Evolutionary conservation across 92 coral and sea anemone genomes (phyloP).

Genomic region (Isaurus tuberculatus): DNA sequence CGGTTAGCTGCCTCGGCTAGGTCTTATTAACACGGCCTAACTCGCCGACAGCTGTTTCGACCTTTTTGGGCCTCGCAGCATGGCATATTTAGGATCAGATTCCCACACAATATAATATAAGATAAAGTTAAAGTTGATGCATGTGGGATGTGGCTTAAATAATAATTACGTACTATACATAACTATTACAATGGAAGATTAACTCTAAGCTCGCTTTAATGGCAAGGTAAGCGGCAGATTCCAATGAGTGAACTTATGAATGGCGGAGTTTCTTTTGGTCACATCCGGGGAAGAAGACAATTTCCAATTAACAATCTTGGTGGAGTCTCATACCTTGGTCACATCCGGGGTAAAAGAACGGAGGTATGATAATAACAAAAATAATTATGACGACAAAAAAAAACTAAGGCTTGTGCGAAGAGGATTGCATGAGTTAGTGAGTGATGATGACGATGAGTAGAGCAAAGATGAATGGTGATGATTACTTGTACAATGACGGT

Average conservation of each 20-base stretch:
- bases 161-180: too few relatives aligned
- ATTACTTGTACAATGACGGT: too few relatives aligned
- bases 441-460: neutral
- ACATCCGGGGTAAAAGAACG: conserved; percentile 19
- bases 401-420: neutral
- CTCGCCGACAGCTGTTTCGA: too few relatives aligned
- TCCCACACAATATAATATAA: too few relatives aligned
- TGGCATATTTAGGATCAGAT: too few relatives aligned
- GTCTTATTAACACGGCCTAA: too few relatives aligned
- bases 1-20: too few relatives aligned
- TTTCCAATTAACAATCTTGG: neutral
- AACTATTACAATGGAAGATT: too few relatives aligned
- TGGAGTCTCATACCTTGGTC: conserved; percentile 15
- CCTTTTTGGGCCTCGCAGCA: too few relatives aligned
- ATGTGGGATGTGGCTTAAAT: too few relatives aligned
- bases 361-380: conserved; percentile 6
- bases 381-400: neutral
- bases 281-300: conserved; percentile 25
- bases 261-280: conserved; percentile 30
- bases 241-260: neutral
- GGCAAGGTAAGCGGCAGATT: conserved; percentile 30
- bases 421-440: neutral
- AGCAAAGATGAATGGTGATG: neutral
- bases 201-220: neutral
- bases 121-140: too few relatives aligned